Conservation (phyloP, 2,888 invertebrate genomes). For the Leptodirus hochenwartii region DNA sequence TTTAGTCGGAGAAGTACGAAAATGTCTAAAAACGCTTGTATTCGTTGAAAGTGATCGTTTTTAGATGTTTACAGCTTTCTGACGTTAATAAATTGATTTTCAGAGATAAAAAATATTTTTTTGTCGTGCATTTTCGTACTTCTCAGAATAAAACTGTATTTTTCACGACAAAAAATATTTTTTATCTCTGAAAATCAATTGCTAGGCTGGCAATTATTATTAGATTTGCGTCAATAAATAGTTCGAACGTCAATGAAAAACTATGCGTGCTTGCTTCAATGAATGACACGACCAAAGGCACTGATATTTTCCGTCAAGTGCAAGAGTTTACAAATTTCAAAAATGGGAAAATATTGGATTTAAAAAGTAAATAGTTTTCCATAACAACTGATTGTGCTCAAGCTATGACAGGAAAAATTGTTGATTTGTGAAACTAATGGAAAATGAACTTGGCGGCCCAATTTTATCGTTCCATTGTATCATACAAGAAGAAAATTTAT, state of each 20-base stretch:
- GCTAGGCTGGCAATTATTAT: constrained; percentile 13
- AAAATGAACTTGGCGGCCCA: constrained; percentile 13
- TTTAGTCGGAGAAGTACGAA: too few species aligned
- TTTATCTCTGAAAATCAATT: too few species aligned
- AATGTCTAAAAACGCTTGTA: too few species aligned
- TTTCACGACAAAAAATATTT: too few species aligned
- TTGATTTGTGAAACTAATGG: constrained; percentile 14
- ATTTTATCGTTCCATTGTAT: constrained; percentile 16
- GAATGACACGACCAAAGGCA: constrained; percentile 12
- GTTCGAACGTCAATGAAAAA: constrained; percentile 14
- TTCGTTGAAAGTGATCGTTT: too few species aligned
- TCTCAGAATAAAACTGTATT: too few species aligned
- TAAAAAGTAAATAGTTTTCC: constrained; percentile 15
- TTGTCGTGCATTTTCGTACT: too few species aligned
- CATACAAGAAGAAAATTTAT: constrained; percentile 15
- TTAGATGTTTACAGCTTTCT: too few species aligned
- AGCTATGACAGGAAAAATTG: constrained; percentile 14
- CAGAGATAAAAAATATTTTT: too few species aligned
- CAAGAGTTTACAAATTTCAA: constrained; percentile 15
- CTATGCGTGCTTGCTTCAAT: constrained; percentile 14
- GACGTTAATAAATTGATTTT: too few species aligned
- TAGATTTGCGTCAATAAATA: constrained; percentile 14
- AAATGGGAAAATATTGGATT: constrained; percentile 14
- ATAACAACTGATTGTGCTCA: constrained; percentile 15
- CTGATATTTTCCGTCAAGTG: constrained; percentile 14